A percentile compares a stretch with the other conserved stretches of the same genome.
Evolutionary conservation across 2,888 invertebrate genomes (phyloP).

Genomic region (Molorchus minor): DNA sequence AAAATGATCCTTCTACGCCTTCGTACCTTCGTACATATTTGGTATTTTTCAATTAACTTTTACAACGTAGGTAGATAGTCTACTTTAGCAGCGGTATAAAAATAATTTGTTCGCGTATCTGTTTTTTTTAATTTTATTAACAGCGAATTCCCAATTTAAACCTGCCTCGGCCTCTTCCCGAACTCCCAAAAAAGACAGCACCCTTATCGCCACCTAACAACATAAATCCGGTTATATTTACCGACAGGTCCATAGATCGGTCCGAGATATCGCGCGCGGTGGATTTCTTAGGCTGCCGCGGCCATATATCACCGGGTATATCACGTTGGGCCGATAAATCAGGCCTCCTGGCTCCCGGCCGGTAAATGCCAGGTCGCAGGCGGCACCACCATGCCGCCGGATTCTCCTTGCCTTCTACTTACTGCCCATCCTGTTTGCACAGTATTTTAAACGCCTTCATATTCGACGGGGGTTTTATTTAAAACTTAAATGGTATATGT

Average conservation of each 20-base stretch:
- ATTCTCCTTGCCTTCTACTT: conserved; percentile 16
- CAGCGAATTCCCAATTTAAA: not conserved
- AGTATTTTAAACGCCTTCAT: conserved; percentile 45
- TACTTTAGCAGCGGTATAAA: too few species aligned
- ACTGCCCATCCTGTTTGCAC: conserved; percentile 29
- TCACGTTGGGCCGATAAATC: conserved; percentile 63
- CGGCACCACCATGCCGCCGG: conserved; percentile 48
- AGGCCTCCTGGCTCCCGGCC: conserved; percentile 49
- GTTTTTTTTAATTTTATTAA: too few species aligned
- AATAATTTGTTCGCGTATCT: too few species aligned
- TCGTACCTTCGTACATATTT: too few species aligned
- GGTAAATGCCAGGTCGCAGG: conserved; percentile 53
- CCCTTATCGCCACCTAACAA: conserved; percentile 26
- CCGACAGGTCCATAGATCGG: conserved; percentile 61
- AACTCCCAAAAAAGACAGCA: conserved; percentile 3
- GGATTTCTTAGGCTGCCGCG: conserved; percentile 57
- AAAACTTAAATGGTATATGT: too few species aligned
- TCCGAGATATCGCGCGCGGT: conserved; percentile 58
- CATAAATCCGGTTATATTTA: conserved; percentile 62
- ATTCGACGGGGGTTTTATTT: conserved; percentile 41
- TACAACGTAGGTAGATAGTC: too few species aligned
- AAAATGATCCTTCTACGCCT: too few species aligned
- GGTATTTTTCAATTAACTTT: too few species aligned
- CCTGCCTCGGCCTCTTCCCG: not conserved
- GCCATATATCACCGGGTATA: conserved; percentile 62